These are phyloP conservation scores for Staurois parvus DNA, from an alignment of 2,797 vertebrate genomes.

Conservation along the genomic window DNA sequence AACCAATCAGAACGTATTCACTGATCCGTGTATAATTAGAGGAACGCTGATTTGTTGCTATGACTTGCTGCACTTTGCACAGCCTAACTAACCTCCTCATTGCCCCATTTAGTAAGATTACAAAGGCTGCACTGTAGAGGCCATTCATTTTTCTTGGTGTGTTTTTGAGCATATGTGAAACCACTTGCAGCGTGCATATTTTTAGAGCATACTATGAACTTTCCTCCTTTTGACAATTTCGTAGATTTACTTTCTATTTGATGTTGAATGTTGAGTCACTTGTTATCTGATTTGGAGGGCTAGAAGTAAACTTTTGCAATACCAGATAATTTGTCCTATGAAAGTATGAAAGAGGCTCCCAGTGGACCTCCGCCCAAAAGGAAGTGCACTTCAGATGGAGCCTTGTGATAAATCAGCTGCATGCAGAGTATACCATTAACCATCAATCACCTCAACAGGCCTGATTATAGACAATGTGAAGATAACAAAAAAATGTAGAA, in stretches of 20 bases:
- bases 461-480: not conserved
- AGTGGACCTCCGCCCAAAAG: slow-evolving; percentile 1
- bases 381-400: slow-evolving; percentile 16
- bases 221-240: slow-evolving; percentile 2
- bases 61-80: too few species aligned
- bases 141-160: too few species aligned
- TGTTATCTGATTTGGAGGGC: slow-evolving; percentile 13
- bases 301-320: slow-evolving; percentile 19
- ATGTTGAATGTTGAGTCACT: slow-evolving; percentile 11
- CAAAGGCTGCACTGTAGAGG: too few species aligned
- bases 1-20: too few species aligned
- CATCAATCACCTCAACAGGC: not conserved
- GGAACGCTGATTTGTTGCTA: too few species aligned
- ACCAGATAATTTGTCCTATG: slow-evolving; percentile 14
- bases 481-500: too few species aligned
- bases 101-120: too few species aligned
- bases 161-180: too few species aligned
- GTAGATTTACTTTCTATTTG: slow-evolving; percentile 9
- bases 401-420: not conserved
- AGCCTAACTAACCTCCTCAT: too few species aligned
- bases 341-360: slow-evolving; percentile 8
- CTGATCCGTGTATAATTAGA: too few species aligned
- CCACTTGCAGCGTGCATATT: not conserved
- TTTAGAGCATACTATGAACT: not conserved
- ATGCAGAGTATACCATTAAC: not conserved